phyloP scores from a whole-genome alignment of 2,888 invertebrate genomes.

The Cephonodes hylas region DNA sequence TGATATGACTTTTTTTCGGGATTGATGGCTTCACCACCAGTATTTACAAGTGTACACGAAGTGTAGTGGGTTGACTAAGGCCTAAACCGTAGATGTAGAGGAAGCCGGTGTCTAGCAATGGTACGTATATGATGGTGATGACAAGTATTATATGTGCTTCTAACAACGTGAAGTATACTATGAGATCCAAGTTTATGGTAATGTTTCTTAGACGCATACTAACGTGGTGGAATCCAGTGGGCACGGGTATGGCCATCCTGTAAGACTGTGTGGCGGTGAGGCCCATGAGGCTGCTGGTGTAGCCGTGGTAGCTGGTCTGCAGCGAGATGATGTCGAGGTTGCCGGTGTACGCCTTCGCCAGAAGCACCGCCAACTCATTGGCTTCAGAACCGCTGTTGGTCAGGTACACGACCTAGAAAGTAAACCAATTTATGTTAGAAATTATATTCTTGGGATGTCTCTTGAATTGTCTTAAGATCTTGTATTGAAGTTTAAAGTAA shows the following conservation, averaged over 20 bases:
- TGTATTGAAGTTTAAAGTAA: too few relatives aligned
- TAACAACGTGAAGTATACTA: too few relatives aligned
- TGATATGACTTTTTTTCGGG: too few relatives aligned
- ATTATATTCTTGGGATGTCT: neutral
- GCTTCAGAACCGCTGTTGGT: constrained; percentile 99
- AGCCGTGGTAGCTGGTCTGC: constrained; percentile 95
- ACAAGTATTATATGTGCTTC: too few relatives aligned
- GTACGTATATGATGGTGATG: too few relatives aligned
- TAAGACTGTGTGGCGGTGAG: constrained; percentile 90
- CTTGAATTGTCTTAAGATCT: neutral
- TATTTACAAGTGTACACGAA: too few relatives aligned
- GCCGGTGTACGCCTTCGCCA: constrained; percentile 93
- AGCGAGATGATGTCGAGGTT: constrained; percentile 92
- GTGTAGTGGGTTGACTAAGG: too few relatives aligned
- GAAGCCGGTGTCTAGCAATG: too few relatives aligned
- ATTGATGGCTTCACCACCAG: too few relatives aligned
- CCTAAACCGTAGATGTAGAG: too few relatives aligned
- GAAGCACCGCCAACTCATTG: constrained; percentile 94
- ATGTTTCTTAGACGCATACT: constrained; percentile 35
- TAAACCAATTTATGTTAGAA: neutral
- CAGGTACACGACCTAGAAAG: constrained; percentile 89
- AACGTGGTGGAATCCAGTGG: constrained; percentile 90
- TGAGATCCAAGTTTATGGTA: too few relatives aligned
- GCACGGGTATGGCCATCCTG: constrained; percentile 87
- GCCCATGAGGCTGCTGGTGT: constrained; percentile 91